Conservation (phyloP, 2,888 invertebrate genomes). For the Cabera pusaria region DNA sequence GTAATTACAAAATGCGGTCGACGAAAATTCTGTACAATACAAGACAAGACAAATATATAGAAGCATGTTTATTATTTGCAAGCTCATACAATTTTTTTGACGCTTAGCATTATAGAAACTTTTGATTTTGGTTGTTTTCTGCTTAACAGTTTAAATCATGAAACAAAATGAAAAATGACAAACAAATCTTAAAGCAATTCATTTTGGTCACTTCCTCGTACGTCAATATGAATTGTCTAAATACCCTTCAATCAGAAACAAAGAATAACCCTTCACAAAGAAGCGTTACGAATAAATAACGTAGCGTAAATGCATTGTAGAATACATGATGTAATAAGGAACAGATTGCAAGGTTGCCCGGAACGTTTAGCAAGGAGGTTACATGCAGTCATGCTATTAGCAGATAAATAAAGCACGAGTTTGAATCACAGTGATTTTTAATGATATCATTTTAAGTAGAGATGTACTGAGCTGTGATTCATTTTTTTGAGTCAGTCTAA, state of each 20-base stretch:
- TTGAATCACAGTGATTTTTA: conserved; percentile 18
- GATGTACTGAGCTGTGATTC: too few species aligned
- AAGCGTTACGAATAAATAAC: conserved; percentile 49
- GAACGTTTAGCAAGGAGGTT: conserved; percentile 65
- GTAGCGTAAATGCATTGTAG: conserved; percentile 56
- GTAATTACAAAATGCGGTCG: too few species aligned
- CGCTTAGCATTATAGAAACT: too few species aligned
- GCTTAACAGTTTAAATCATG: too few species aligned
- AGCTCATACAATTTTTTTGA: too few species aligned
- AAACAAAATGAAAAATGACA: not conserved
- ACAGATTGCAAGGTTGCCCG: conserved; percentile 72
- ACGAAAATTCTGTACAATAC: not conserved
- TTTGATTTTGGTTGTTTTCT: too few species aligned
- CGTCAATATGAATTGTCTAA: conserved; percentile 11
- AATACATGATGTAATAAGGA: conserved; percentile 76
- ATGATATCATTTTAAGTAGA: not conserved
- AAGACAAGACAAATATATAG: too few species aligned
- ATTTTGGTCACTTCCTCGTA: not conserved
- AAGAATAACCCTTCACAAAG: conserved; percentile 42
- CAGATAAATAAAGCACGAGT: conserved; percentile 3
- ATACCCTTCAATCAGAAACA: conserved; percentile 26
- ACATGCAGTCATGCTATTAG: conserved; percentile 47
- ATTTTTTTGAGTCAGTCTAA: conserved; percentile 3
- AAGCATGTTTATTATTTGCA: too few species aligned
- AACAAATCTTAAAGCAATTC: too few species aligned